Evolutionary conservation across 2,797 vertebrate species (phyloP), one percentile per base, ranked within the genome.

Genomic region (Schizopygopsis malacanthus): DNA sequence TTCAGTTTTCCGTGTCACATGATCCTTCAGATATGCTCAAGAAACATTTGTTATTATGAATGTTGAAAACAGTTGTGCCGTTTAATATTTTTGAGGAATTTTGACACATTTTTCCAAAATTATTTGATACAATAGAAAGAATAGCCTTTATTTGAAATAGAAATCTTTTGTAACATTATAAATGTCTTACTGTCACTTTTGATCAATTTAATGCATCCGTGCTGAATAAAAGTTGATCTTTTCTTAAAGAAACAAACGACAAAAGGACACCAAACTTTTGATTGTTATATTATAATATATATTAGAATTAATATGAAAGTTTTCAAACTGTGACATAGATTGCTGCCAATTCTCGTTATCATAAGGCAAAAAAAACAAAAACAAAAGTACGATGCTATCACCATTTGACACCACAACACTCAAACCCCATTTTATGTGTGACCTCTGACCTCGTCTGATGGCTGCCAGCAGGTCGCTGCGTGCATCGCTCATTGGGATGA

Each of bases 401-500:
- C 28, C 22, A 59, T 43, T 15, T 43, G 6, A 77, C 33, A 61
- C 16, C 13, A 25, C 2, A 25, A 79, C 22, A 45, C n/a, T 6
- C 15, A 79, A 79, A 61, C 4, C 54, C 12, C 4, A 79, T 0
- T 12, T 79, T 45, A 67, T 22, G 33, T 13, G 45, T 25, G 67
- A 80, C 28, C 70, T 33, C 90, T 87, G 22, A 97, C 97, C 97
- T 94, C 97, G 95, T 86, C 97, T 96, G 81, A 97, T 97, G 88
- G 97, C 97, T 0, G 97, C 97, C 87, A 97, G 95, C 87, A 97
- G 94, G 92, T 97, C 97, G 75, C 97, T 97, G 86, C 97, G 95
- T 39, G 97, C 97, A 1, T 98, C 97, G 89, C 96, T 98, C 95
- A 98, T 97, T 4, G 97, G 97, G 81, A 97, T 96, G 92, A 97